Percentiles rank a stretch among this genome's conserved stretches.
phyloP scores from a whole-genome alignment of 2,888 invertebrate species.

The Tryphoninae sp. region DNA sequence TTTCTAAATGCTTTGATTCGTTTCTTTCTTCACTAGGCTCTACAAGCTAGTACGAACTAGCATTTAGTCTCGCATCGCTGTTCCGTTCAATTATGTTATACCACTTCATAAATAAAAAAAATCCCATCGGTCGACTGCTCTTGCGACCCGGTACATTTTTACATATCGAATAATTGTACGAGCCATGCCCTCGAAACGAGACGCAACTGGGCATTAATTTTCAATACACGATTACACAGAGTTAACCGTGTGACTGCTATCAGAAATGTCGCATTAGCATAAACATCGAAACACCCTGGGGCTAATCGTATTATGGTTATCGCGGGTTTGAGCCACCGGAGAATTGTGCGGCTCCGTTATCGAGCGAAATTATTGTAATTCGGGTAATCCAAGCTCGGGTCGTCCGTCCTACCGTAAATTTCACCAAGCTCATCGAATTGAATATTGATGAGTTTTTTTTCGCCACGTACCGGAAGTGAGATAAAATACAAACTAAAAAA shows the following conservation, averaged over 20 bases:
- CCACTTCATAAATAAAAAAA: background rate
- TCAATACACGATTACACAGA: constrained; percentile 42
- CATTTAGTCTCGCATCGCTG: too few relatives aligned
- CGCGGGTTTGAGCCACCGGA: background rate
- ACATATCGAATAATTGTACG: background rate
- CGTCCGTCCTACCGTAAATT: background rate
- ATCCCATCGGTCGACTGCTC: background rate
- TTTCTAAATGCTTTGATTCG: too few relatives aligned
- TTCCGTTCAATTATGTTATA: background rate
- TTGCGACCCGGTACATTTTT: background rate
- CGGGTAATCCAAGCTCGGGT: constrained; percentile 27
- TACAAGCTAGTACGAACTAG: too few relatives aligned
- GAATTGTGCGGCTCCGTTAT: background rate
- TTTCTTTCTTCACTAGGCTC: too few relatives aligned
- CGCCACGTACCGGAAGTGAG: background rate
- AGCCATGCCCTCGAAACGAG: background rate
- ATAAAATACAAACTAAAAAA: background rate
- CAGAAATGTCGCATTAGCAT: constrained; percentile 50
- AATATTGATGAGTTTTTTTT: constrained; percentile 35
- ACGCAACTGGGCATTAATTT: constrained; percentile 36
- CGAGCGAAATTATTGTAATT: constrained; percentile 47
- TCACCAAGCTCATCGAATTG: constrained; percentile 26
- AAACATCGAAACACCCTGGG: constrained; percentile 45
- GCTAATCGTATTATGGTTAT: constrained; percentile 53
- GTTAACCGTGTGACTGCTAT: constrained; percentile 40